A percentile compares a stretch with the other conserved stretches of the same genome.
Evolutionary conservation across 1,140 invertebrate species (phyloP).

Genomic region (Adoxophyes honmai): DNA sequence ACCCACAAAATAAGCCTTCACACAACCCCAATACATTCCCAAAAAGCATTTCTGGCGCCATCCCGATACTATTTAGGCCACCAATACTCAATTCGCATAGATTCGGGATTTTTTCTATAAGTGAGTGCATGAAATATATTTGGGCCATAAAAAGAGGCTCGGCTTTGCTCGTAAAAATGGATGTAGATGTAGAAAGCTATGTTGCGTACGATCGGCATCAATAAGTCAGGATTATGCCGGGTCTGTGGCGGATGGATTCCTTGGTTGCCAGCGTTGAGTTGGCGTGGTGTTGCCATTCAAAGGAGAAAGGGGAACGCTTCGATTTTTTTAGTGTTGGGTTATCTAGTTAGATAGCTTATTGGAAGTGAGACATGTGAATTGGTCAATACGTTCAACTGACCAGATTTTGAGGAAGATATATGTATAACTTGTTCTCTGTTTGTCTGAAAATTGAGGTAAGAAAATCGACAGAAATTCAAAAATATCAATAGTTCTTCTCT

Average conservation of each 20-base stretch:
- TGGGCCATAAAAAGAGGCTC: constrained; percentile 57
- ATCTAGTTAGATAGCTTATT: no score
- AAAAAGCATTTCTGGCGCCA: no score
- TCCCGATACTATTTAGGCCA: constrained; percentile 36
- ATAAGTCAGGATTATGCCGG: constrained; percentile 57
- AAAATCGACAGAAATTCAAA: no score
- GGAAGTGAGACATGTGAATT: no score
- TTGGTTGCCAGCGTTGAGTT: constrained; percentile 48
- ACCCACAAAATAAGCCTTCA: not conserved
- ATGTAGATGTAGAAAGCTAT: constrained; percentile 42
- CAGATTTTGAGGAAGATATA: no score
- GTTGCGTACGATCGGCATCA: constrained; percentile 47
- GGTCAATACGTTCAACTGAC: no score
- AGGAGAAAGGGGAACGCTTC: no score
- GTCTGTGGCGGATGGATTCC: constrained; percentile 34
- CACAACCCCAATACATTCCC: no score
- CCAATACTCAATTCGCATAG: constrained; percentile 44
- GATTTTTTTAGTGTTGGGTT: no score
- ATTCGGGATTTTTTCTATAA: constrained; percentile 42
- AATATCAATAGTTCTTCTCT: no score
- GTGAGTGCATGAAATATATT: constrained; percentile 55
- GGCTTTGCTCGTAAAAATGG: constrained; percentile 56
- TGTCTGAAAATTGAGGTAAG: no score
- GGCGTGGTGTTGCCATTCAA: constrained; percentile 20
- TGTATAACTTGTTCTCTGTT: no score